Evolutionary conservation across 35 echinoderm and acorn worm genomes (phyloP).

Genomic region (Holothuria glaberrima): DNA sequence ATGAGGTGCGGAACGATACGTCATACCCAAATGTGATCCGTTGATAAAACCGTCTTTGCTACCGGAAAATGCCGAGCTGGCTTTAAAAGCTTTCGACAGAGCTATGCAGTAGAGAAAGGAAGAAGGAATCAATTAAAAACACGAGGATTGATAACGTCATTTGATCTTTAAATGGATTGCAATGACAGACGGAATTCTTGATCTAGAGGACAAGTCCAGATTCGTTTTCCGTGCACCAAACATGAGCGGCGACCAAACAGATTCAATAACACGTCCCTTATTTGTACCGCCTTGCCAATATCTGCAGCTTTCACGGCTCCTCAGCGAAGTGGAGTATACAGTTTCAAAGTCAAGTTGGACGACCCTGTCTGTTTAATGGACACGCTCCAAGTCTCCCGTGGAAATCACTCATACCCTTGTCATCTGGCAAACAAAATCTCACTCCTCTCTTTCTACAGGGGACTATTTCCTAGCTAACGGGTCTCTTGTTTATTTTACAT

Average conservation of each 20-base stretch:
- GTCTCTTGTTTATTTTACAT: constrained; percentile 48
- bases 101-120: no score
- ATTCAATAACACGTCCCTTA: background rate
- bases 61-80: no score
- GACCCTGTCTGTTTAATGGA: constrained; percentile 39
- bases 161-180: constrained; percentile 48
- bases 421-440: constrained; percentile 13
- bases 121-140: constrained; percentile 24
- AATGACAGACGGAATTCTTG: constrained; percentile 36
- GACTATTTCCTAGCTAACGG: constrained; percentile 40
- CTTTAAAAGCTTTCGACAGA: no score
- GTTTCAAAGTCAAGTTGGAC: constrained; percentile 41
- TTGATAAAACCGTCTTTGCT: no score
- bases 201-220: background rate
- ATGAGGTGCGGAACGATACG: no score
- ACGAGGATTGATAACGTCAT: constrained; percentile 37
- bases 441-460: background rate
- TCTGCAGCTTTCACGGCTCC: background rate
- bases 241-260: background rate
- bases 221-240: no score
- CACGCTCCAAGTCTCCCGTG: constrained; percentile 37
- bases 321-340: constrained; percentile 25
- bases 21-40: no score
- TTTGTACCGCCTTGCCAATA: constrained; percentile 27
- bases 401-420: constrained; percentile 44